phyloP scores from a whole-genome alignment of 2,888 invertebrate species.

The Spatulosminthurus flaviceps region DNA sequence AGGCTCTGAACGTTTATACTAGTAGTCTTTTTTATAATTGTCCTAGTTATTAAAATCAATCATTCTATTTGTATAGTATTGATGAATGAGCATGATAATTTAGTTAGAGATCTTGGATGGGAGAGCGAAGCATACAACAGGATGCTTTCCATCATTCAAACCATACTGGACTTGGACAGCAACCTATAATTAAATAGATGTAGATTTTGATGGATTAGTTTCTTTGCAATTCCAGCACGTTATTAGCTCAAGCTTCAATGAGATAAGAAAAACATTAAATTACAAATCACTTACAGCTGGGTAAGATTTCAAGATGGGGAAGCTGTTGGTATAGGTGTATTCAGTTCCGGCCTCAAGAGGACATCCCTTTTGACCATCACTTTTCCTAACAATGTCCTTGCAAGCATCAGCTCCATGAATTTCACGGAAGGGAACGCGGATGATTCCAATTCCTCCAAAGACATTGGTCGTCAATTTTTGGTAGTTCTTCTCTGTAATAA shows the following conservation, averaged over 20 bases:
- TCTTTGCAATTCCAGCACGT: no score
- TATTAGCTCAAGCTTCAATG: neutral
- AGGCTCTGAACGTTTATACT: no score
- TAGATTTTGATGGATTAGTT: neutral
- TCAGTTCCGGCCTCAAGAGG: slow-evolving; percentile 56
- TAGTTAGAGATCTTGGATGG: slow-evolving; percentile 63
- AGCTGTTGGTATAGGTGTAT: slow-evolving; percentile 63
- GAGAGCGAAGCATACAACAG: slow-evolving; percentile 63
- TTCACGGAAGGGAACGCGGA: slow-evolving; percentile 63
- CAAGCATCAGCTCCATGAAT: slow-evolving; percentile 63
- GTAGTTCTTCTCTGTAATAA: slow-evolving; percentile 57
- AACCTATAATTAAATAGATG: slow-evolving; percentile 53
- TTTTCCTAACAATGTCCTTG: slow-evolving; percentile 57
- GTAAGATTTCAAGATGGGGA: slow-evolving; percentile 63
- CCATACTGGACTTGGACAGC: slow-evolving; percentile 63
- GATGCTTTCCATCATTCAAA: slow-evolving; percentile 60
- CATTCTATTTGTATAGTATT: no score
- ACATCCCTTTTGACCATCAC: slow-evolving; percentile 59
- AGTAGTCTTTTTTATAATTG: no score
- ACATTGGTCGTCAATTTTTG: slow-evolving; percentile 61
- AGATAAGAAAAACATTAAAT: neutral
- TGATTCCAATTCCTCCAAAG: slow-evolving; percentile 63
- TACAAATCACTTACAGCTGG: slow-evolving; percentile 61
- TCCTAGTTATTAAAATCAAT: no score
- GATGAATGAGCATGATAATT: neutral